Conservation (phyloP, 2,113 vertebrate genomes). For the Alaudala cheleensis region DNA sequence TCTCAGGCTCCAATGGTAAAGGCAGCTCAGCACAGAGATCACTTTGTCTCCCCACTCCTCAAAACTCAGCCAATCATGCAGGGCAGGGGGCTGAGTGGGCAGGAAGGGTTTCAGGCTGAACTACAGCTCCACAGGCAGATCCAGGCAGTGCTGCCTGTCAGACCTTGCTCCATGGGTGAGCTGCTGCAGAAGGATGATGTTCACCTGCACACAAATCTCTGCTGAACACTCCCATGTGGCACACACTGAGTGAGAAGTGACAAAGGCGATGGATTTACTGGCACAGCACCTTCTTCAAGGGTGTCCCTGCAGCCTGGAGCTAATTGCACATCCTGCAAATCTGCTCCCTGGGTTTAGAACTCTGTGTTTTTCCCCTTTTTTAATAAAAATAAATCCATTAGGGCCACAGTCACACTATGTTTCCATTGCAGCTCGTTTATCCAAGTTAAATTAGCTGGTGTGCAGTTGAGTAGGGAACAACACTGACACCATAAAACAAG, state of each 20-base stretch:
- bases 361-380: neutral
- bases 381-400: slow-evolving; percentile 4
- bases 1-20: neutral
- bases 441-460: slow-evolving; percentile 37
- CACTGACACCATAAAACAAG: neutral
- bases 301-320: neutral
- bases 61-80: neutral
- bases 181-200: neutral
- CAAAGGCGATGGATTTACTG: neutral
- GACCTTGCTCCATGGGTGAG: neutral
- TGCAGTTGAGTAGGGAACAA: neutral
- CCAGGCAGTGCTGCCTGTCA: neutral
- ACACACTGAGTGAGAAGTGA: neutral
- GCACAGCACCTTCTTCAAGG: neutral
- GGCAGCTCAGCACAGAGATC: neutral
- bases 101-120: neutral
- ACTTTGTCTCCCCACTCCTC: neutral
- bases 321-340: neutral
- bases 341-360: neutral
- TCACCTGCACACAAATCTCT: neutral
- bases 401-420: neutral
- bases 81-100: neutral
- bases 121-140: neutral
- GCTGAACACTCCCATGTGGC: neutral
- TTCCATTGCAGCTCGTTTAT: slow-evolving; percentile 27